Conservation (phyloP, 1,140 invertebrate species). For the Gonioctena quinquepunctata region DNA sequence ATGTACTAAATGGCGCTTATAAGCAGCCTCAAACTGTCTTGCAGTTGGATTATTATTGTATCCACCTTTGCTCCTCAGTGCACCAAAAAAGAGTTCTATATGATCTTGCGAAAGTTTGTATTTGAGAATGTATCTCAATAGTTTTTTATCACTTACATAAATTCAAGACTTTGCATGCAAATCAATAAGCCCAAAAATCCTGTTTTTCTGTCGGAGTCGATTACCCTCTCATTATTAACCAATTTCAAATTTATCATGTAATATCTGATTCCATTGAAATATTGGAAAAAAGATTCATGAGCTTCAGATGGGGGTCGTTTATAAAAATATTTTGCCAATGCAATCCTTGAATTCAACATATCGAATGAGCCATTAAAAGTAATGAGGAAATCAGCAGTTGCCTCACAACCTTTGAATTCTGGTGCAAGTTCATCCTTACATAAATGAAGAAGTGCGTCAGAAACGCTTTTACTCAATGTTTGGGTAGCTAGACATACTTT, state of each 20-base stretch:
- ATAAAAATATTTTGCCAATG: constrained; percentile 24
- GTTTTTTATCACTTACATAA: constrained; percentile 31
- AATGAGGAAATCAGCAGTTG: constrained; percentile 3
- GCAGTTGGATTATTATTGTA: constrained; percentile 49
- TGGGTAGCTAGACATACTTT: constrained; percentile 23
- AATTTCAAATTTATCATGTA: constrained; percentile 26
- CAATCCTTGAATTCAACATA: constrained; percentile 39
- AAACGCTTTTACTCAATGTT: constrained; percentile 24
- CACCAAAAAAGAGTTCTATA: constrained; percentile 50
- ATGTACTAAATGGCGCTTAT: constrained; percentile 18
- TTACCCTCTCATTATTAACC: background rate
- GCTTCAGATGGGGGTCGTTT: constrained; percentile 21
- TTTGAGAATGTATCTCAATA: constrained; percentile 36
- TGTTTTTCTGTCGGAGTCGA: constrained; percentile 25
- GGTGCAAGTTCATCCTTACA: background rate
- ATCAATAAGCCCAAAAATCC: constrained; percentile 47
- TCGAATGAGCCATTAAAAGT: constrained; percentile 18
- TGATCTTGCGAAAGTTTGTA: constrained; percentile 54
- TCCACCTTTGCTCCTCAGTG: constrained; percentile 40
- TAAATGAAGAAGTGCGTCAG: constrained; percentile 17
- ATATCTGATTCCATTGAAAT: constrained; percentile 1
- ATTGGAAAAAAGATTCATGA: constrained; percentile 23
- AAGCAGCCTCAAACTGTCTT: constrained; percentile 41
- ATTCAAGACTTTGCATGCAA: constrained; percentile 29
- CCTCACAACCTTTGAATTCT: too few relatives aligned